phyloP scores from a whole-genome alignment of 1,140 invertebrate genomes.

The Megathymus violae region DNA sequence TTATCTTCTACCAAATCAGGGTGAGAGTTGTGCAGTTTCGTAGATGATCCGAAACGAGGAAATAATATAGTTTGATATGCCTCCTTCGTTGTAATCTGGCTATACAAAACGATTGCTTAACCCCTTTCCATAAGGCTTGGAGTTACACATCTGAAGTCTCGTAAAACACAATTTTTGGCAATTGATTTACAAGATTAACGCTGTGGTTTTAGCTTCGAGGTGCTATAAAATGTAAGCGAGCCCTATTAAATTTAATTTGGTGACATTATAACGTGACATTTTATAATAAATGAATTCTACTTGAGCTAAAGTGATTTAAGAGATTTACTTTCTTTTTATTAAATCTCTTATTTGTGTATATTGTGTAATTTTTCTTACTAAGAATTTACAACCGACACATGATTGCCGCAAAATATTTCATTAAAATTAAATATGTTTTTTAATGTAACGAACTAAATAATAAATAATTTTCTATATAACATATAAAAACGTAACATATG shows the following conservation, averaged over 20 bases:
- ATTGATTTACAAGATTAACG: constrained; percentile 81
- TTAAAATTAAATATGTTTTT: no score
- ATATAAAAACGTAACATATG: no score
- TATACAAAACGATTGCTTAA: constrained; percentile 58
- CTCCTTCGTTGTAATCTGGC: constrained; percentile 49
- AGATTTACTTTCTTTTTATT: no score
- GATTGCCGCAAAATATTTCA: no score
- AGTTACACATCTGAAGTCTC: constrained; percentile 37
- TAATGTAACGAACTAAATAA: no score
- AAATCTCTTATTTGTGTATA: no score
- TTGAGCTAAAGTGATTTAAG: no score
- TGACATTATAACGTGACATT: constrained; percentile 79
- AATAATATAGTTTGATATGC: constrained; percentile 79
- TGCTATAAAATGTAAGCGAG: constrained; percentile 78
- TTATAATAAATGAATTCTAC: constrained; percentile 27
- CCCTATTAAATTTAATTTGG: constrained; percentile 81
- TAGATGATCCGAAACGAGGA: constrained; percentile 62
- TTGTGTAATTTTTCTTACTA: no score
- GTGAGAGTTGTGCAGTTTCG: constrained; percentile 60
- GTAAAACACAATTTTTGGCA: constrained; percentile 77
- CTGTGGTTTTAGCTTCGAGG: constrained; percentile 66
- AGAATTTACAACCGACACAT: no score
- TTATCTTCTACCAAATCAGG: constrained; percentile 35
- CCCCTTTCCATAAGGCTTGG: constrained; percentile 44
- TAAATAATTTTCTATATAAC: no score